Percentiles rank a stretch among this genome's conserved stretches.
phyloP scores from a whole-genome alignment of 64 coral and sea anemone genomes.

The Pocillopora damicornis region DNA sequence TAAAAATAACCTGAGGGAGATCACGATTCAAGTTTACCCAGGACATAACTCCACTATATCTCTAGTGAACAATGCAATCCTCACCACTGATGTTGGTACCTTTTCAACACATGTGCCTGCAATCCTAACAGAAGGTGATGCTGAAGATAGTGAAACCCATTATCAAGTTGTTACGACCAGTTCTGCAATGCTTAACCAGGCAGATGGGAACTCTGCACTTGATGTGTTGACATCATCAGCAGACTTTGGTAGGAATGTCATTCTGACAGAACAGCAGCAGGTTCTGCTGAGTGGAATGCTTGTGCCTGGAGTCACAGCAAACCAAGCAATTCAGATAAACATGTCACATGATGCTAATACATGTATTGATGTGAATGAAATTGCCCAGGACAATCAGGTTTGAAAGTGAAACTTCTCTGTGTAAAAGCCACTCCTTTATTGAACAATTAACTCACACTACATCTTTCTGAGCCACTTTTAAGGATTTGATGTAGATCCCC shows the following conservation, averaged over 20 bases:
- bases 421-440: too few species aligned
- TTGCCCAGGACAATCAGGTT: conserved; percentile 15
- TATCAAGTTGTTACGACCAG: conserved; percentile 65
- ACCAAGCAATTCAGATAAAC: conserved; percentile 63
- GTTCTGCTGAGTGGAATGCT: conserved; percentile 77
- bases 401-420: neutral
- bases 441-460: too few species aligned
- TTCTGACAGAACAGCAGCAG: conserved; percentile 68
- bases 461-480: too few species aligned
- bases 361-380: conserved; percentile 10
- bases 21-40: conserved; percentile 74
- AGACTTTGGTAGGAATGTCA: conserved; percentile 65
- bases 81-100: conserved; percentile 58
- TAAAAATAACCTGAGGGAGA: conserved; percentile 4
- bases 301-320: conserved; percentile 50
- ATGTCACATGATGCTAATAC: conserved; percentile 33
- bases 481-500: too few species aligned
- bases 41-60: conserved; percentile 54
- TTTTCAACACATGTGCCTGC: conserved; percentile 87
- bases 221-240: conserved; percentile 59
- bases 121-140: conserved; percentile 84
- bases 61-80: conserved; percentile 56
- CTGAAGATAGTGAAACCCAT: conserved; percentile 59
- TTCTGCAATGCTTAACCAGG: conserved; percentile 43
- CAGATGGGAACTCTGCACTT: conserved; percentile 37